Conservation (phyloP, 2,888 invertebrate species). For the Dolichopus griseipennis region DNA sequence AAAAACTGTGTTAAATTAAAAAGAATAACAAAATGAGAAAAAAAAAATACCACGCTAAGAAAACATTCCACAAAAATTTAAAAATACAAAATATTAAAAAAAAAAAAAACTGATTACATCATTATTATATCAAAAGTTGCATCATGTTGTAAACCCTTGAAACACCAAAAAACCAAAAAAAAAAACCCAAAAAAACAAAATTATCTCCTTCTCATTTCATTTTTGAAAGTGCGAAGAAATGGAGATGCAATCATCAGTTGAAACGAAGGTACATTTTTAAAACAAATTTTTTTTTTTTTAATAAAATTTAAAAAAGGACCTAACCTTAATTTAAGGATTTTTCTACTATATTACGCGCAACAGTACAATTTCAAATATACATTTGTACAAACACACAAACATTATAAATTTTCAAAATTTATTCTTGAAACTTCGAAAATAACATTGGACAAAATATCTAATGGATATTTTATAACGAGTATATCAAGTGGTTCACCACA, state of each 20-base stretch:
- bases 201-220: too few relatives aligned
- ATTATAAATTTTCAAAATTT: background rate
- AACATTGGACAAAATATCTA: too few relatives aligned
- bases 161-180: too few relatives aligned
- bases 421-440: too few relatives aligned
- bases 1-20: too few relatives aligned
- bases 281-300: too few relatives aligned
- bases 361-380: background rate
- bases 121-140: background rate
- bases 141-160: background rate
- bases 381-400: background rate
- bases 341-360: constrained; percentile 6
- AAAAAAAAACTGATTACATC: background rate
- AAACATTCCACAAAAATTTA: background rate
- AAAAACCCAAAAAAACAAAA: too few relatives aligned
- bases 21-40: background rate
- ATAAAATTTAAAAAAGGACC: constrained; percentile 6
- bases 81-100: background rate
- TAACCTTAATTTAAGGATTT: background rate
- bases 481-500: constrained; percentile 1
- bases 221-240: too few relatives aligned
- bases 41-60: background rate
- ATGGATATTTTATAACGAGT: background rate
- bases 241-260: too few relatives aligned
- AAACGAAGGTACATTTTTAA: too few relatives aligned